These are phyloP conservation scores for Argyresthia goedartella DNA, from an alignment of 2,888 invertebrate genomes.

Conservation along the genomic window DNA sequence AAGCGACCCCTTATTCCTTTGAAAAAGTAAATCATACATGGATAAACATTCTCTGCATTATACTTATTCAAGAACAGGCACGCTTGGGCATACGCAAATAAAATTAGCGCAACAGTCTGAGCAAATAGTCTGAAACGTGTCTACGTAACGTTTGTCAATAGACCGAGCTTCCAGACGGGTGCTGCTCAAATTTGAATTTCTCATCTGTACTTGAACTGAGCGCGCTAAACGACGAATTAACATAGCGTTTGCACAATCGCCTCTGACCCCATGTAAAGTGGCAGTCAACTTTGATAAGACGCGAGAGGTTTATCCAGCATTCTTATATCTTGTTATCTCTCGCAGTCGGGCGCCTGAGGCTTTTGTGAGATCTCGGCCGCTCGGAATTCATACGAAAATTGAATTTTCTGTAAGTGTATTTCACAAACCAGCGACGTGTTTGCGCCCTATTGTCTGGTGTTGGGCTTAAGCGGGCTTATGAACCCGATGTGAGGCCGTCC, in stretches of 20 bases:
- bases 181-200: conserved; percentile 53
- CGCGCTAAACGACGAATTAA: conserved; percentile 53
- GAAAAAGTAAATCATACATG: neutral
- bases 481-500: neutral
- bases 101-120: conserved; percentile 38
- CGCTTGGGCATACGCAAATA: conserved; percentile 27
- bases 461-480: conserved; percentile 49
- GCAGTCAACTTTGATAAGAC: conserved; percentile 36
- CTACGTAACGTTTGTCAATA: conserved; percentile 40
- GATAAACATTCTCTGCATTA: neutral
- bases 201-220: conserved; percentile 47
- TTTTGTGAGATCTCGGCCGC: conserved; percentile 52
- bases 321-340: neutral
- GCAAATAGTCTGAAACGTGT: conserved; percentile 37
- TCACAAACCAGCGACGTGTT: conserved; percentile 51
- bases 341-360: conserved; percentile 31
- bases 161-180: conserved; percentile 18
- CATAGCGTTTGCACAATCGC: conserved; percentile 46
- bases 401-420: conserved; percentile 61
- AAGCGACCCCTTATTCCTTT: no score
- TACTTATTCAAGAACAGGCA: neutral
- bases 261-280: conserved; percentile 51
- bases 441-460: conserved; percentile 54
- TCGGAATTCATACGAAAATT: conserved; percentile 63
- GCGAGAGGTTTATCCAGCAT: neutral